Evolutionary conservation across 2,113 vertebrate genomes (phyloP).

Genomic region (Theristicus caerulescens): DNA sequence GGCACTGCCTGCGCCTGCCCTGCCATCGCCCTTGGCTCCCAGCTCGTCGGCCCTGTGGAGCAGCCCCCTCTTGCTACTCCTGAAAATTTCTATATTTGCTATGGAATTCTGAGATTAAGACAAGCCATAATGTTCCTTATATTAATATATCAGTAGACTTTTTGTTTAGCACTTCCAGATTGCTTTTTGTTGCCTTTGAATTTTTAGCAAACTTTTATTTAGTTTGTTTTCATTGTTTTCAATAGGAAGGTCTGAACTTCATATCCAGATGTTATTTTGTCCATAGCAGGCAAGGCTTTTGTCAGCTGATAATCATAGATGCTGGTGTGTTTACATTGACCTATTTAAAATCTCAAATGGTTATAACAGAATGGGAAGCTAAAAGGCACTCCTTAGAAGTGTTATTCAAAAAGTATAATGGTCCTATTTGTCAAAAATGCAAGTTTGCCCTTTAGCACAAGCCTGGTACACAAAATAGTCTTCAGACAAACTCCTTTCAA

Average conservation of each 20-base stretch:
- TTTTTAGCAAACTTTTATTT: neutral
- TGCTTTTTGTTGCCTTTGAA: neutral
- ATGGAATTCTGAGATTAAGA: neutral
- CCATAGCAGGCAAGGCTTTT: neutral
- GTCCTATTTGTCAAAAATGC: neutral
- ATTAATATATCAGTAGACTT: neutral
- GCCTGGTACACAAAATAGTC: neutral
- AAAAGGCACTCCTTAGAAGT: neutral
- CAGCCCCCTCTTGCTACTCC: neutral
- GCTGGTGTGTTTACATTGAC: neutral
- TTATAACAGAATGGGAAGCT: neutral
- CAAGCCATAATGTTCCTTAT: neutral
- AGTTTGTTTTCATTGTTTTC: neutral
- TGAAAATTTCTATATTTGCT: neutral
- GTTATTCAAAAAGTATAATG: neutral
- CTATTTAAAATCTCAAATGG: neutral
- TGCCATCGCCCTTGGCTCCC: neutral
- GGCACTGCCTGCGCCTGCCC: neutral
- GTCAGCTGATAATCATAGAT: neutral
- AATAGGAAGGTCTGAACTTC: neutral
- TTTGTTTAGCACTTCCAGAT: neutral
- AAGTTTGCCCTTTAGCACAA: neutral
- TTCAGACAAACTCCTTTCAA: neutral
- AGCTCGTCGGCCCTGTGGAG: accelerated
- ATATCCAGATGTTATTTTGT: neutral